phyloP scores from a whole-genome alignment of 2,797 vertebrate genomes.

The Rhabdophis nuchalis region DNA sequence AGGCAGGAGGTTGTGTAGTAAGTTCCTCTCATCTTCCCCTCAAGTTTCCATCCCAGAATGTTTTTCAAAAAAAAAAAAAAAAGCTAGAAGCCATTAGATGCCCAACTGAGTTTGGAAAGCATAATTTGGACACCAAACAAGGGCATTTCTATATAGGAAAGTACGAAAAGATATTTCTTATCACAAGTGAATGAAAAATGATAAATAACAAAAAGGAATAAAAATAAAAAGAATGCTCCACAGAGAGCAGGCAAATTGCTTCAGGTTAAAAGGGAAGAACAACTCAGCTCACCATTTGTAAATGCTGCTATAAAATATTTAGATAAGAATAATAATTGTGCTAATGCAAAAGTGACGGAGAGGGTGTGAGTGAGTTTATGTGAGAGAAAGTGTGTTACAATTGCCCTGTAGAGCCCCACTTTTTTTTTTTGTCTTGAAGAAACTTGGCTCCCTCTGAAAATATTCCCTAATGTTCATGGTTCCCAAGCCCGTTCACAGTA shows the following conservation, averaged over 20 bases:
- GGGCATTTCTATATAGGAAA: slow-evolving; percentile 50
- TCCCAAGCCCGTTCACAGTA: background rate
- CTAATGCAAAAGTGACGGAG: slow-evolving; percentile 9
- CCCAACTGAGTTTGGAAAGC: background rate
- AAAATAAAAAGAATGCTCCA: background rate
- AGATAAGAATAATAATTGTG: slow-evolving; percentile 17
- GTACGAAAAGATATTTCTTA: slow-evolving; percentile 40
- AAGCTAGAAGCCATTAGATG: slow-evolving; percentile 47
- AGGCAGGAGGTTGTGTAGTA: slow-evolving; percentile 47
- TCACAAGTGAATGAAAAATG: slow-evolving; percentile 42
- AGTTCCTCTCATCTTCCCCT: slow-evolving; percentile 37
- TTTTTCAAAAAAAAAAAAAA: background rate
- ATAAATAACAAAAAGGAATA: slow-evolving; percentile 27
- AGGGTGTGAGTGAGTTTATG: slow-evolving; percentile 11
- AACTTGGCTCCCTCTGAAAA: slow-evolving; percentile 9
- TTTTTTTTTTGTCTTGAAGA: slow-evolving; percentile 28
- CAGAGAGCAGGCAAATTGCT: background rate
- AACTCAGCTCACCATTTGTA: slow-evolving; percentile 36
- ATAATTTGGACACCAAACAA: slow-evolving; percentile 43
- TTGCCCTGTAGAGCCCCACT: slow-evolving; percentile 43
- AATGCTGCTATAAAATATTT: slow-evolving; percentile 37
- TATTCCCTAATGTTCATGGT: background rate
- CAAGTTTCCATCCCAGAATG: slow-evolving; percentile 37
- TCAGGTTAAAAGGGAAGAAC: background rate
- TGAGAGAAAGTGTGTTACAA: slow-evolving; percentile 16